Evolutionary conservation across 2,888 invertebrate genomes (phyloP), one percentile per base, ranked within the genome.

Genomic region (Automeris io): DNA sequence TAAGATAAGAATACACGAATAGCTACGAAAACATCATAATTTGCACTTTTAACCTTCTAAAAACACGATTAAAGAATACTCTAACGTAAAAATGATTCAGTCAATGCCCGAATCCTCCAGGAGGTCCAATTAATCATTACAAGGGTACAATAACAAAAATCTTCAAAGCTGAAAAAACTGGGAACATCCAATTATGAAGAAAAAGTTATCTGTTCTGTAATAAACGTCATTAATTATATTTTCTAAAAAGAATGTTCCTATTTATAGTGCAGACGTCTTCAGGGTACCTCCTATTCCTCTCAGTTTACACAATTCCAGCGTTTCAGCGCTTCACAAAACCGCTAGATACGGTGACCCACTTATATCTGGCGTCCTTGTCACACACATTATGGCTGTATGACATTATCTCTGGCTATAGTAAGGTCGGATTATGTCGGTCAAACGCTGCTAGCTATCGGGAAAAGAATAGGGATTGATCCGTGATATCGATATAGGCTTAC

Each of bases 391-490:
- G 23, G 38, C 24, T 19, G 36, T 43, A 44, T 73, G 57, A 46
- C 35, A 44, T 36, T 41, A 42, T 80, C 79, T 58, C 61, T 54
- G 34, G 76, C 67, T 53, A 47, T 65, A 59, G 69, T 78, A 81
- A 81, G 82, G 82, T 82, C 80, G 79, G 57, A 61, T 68, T 75
- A 83, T 77, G 73, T 82, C 81, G 82, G 81, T 79, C 81, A 82
- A 69, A 72, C 64, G 68, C 62, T 69, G 68, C 71, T 77, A 75
- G 72, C 71, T 70, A 74, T 77, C 72, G 71, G 76, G 71, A 76
- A 72, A 68, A 68, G 62, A 36, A 33, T 64, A 75, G 68, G 57
- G 75, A 47, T 57, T 72, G 37, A 39, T 26, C 12, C 11, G 3
- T 13, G 40, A 33, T 49, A 41, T 53, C 50, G 48, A 46, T 47